A percentile compares a stretch with the other conserved stretches of the same genome.
These are phyloP conservation scores for Zoanthus sansibaricus DNA, from an alignment of 92 coral and sea anemone genomes.

Conservation along the genomic window DNA sequence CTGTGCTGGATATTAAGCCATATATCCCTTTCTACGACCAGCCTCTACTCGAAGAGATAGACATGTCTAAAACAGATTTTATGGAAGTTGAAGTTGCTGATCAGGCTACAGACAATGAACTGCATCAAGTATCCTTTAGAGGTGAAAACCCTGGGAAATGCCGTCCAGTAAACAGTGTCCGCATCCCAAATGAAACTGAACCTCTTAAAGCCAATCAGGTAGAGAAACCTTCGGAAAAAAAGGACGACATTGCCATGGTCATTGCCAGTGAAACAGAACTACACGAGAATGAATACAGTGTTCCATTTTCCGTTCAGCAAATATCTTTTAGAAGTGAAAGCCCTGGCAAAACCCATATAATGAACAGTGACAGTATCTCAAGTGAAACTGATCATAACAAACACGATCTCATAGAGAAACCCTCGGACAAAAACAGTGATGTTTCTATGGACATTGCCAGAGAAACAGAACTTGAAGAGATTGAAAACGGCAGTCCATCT, in stretches of 20 bases:
- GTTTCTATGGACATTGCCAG: conserved; percentile 26
- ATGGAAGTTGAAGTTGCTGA: conserved; percentile 21
- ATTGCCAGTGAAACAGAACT: conserved; percentile 5
- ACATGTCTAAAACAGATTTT: background rate
- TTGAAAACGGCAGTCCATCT: background rate
- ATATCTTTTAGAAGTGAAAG: background rate
- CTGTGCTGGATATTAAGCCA: conserved; percentile 73
- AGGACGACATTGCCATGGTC: conserved; percentile 21
- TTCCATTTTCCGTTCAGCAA: background rate
- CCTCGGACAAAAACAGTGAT: background rate
- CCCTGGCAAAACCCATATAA: background rate
- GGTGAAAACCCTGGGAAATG: background rate
- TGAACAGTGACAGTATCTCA: background rate
- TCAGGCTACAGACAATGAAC: background rate
- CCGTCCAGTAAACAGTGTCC: background rate
- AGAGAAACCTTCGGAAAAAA: background rate
- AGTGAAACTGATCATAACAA: background rate
- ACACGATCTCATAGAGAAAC: background rate
- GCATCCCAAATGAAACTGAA: background rate
- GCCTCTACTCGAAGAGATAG: conserved; percentile 30
- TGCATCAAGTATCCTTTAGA: background rate
- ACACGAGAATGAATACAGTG: background rate
- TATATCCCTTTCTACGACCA: conserved; percentile 73
- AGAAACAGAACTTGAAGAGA: conserved; percentile 3
- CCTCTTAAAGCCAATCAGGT: background rate